Conservation (phyloP, 1,140 invertebrate species). For the Drosophila lacertosa region DNA sequence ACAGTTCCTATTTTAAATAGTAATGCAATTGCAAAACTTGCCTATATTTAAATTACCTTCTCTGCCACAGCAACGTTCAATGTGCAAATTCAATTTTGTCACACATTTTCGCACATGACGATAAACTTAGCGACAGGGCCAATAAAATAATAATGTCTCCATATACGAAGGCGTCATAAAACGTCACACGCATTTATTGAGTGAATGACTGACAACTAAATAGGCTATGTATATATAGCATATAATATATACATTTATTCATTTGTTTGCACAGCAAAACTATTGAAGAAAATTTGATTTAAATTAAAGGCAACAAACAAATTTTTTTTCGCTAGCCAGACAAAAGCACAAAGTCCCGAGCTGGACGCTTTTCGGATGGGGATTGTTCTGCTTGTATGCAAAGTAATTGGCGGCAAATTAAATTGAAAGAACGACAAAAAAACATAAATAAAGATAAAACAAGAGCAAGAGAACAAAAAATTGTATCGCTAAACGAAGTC, state of each 20-base stretch:
- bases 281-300: conserved; percentile 65
- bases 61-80: not conserved
- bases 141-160: conserved; percentile 39
- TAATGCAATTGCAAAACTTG: not conserved
- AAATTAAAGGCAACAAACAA: conserved; percentile 51
- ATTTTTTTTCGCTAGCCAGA: conserved; percentile 21
- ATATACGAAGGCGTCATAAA: conserved; percentile 46
- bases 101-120: conserved; percentile 25
- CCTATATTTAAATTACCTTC: not conserved
- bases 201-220: conserved; percentile 17
- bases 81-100: conserved; percentile 40
- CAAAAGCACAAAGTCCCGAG: conserved; percentile 38
- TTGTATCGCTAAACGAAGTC: conserved; percentile 80
- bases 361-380: not conserved
- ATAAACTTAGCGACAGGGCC: conserved; percentile 16
- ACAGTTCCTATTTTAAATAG: not conserved
- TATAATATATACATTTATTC: conserved; percentile 23
- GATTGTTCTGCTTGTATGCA: conserved; percentile 56
- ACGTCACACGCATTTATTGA: conserved; percentile 12
- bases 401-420: conserved; percentile 80
- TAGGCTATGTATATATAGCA: conserved; percentile 10
- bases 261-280: conserved; percentile 65
- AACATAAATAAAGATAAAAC: too few relatives aligned
- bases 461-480: conserved; percentile 35
- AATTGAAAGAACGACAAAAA: conserved; percentile 63